Conservation (phyloP, 2,888 invertebrate species). For the Zygogramma bicolorata region DNA sequence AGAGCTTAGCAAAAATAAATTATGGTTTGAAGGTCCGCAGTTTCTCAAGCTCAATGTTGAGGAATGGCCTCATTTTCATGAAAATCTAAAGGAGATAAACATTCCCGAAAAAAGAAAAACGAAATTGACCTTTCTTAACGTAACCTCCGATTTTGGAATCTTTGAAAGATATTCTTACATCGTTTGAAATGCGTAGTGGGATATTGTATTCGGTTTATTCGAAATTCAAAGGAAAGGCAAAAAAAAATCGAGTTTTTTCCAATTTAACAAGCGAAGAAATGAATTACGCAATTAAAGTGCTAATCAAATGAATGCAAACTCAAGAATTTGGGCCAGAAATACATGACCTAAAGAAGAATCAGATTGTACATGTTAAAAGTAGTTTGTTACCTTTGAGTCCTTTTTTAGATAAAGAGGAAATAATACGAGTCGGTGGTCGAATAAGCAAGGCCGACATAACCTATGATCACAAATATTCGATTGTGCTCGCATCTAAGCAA, state of each 20-base stretch:
- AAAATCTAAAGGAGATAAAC: neutral
- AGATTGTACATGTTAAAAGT: neutral
- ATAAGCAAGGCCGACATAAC: slow-evolving; percentile 6
- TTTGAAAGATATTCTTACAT: neutral
- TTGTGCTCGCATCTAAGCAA: slow-evolving; percentile 10
- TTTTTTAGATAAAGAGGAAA: slow-evolving; percentile 17
- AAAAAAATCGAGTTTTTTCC: neutral
- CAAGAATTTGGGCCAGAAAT: neutral
- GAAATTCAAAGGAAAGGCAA: neutral
- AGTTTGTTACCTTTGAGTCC: slow-evolving; percentile 2
- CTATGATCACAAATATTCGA: slow-evolving; percentile 18
- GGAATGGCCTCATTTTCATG: slow-evolving; percentile 1
- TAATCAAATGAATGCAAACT: neutral
- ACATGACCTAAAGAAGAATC: neutral
- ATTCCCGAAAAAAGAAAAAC: neutral
- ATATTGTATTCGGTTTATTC: neutral
- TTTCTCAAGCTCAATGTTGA: neutral
- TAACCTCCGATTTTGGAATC: neutral
- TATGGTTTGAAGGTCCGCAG: slow-evolving; percentile 46
- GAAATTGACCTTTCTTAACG: neutral
- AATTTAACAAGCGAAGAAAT: neutral
- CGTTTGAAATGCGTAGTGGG: neutral
- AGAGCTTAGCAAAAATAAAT: slow-evolving; percentile 3
- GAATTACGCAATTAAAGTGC: neutral
- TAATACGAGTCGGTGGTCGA: slow-evolving; percentile 28